phyloP scores from a whole-genome alignment of 2,113 vertebrate species.

The Oxyruncus cristatus region DNA sequence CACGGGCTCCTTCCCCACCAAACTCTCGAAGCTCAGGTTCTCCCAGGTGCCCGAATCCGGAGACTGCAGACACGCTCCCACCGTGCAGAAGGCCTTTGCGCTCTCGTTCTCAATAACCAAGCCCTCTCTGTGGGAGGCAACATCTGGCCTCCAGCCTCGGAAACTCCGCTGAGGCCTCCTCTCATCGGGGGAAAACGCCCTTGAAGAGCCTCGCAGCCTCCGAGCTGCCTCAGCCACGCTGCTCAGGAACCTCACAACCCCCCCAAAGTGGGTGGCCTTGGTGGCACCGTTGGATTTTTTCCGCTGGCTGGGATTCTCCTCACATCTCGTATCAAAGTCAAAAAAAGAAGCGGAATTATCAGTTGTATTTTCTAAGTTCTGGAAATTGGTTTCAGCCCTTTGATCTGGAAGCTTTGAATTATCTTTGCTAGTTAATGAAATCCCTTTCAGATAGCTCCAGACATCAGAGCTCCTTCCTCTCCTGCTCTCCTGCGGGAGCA shows the following conservation, averaged over 20 bases:
- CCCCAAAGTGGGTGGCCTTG: constrained; percentile 81
- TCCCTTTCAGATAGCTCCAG: constrained; percentile 87
- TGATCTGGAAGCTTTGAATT: constrained; percentile 74
- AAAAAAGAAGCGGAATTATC: constrained; percentile 67
- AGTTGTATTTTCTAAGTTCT: constrained; percentile 73
- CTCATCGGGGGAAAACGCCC: constrained; percentile 78
- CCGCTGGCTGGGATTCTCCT: constrained; percentile 68
- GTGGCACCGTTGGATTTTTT: constrained; percentile 55
- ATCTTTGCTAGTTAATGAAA: constrained; percentile 80
- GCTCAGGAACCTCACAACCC: constrained; percentile 84
- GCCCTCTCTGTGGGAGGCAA: constrained; percentile 1
- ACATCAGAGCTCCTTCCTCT: constrained; percentile 80
- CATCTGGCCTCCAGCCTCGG: constrained; percentile 41
- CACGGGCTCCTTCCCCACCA: neutral
- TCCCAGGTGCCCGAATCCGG: constrained; percentile 64
- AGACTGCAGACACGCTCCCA: constrained; percentile 44
- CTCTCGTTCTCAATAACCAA: constrained; percentile 67
- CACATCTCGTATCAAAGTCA: constrained; percentile 75
- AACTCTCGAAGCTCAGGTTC: constrained; percentile 52
- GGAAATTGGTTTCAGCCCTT: constrained; percentile 78
- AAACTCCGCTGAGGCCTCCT: constrained; percentile 64
- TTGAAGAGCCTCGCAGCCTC: constrained; percentile 83
- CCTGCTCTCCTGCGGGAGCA: constrained; percentile 67
- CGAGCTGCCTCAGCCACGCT: constrained; percentile 83
- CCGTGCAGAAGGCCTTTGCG: constrained; percentile 30